Base-by-base conservation (phyloP, 2,888 invertebrate genomes). In the Serrognathus titanus region DNA sequence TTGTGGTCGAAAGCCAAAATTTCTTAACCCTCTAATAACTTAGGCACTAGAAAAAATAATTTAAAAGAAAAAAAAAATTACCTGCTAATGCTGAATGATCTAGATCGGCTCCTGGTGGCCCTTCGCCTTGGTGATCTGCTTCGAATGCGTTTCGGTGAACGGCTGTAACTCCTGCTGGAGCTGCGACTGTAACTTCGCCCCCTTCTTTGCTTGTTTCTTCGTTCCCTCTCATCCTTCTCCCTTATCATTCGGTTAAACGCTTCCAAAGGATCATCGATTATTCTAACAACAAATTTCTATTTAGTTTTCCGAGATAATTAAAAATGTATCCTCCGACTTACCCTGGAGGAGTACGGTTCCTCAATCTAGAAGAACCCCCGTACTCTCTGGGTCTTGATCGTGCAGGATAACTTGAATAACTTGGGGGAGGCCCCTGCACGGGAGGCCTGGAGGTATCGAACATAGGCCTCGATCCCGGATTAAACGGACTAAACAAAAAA, bases 241-340 rank as follows among this genome's bases (percentile, higher is more conserved):
- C 90, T 83, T 70, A 94, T 83, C 82, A 93, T 89, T 63, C 92
- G 83, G 75, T 93, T 89, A 75, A 94, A 94, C 51, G 91, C 92
- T 75, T 92, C 92, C 67, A 93, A 77, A 3, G 93, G 92, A 78
- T 94, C 93, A 70, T 91, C 92, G 64, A 89, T 89, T 57, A 86
- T 83, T 65, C 91, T 89, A 75, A 60, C 2, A 46, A 46, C 20
- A n/a, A 11, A 46, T 45, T 45, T 16, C 3, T 2, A 16, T 16
- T 1, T 2, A 16, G 16, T 16, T 16, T 16, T 16, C 16, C 16
- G 16, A 16, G 3, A 16, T 16, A 0, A 47, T 7, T 24, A 53
- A 48, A 41, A 50, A 38, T 16, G 3, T 2, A 3, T 3, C 16
- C 1, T 2, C 16, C 45, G 49, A 67, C 68, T 70, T 74, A 83